Conservation (phyloP, 1,140 invertebrate species). For the Myzus persicae region DNA sequence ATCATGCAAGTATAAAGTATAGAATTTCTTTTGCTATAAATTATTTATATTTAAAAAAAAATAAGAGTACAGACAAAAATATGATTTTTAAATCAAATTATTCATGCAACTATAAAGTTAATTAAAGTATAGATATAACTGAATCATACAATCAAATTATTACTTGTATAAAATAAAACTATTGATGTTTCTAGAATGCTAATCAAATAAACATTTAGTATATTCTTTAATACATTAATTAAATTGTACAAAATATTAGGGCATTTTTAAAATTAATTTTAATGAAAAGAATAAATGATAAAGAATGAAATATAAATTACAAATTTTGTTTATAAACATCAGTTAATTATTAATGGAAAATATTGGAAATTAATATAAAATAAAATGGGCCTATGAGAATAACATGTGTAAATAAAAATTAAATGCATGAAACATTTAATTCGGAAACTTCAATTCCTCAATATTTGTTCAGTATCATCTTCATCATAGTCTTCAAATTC, state of each 20-base stretch:
- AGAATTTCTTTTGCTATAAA: background rate
- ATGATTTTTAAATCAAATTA: background rate
- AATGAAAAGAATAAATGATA: background rate
- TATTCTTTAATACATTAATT: background rate
- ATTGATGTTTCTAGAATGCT: background rate
- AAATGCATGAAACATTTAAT: background rate
- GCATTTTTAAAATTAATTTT: background rate
- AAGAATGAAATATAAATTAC: background rate
- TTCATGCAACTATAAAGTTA: background rate
- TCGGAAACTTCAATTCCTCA: constrained; percentile 1
- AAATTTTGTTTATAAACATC: no score
- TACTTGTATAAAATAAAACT: background rate
- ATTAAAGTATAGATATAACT: background rate
- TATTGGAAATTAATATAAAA: background rate
- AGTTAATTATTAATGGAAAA: no score
- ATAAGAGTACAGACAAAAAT: background rate
- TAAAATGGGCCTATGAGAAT: background rate
- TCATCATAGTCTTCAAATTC: constrained; percentile 55
- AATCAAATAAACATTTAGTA: background rate
- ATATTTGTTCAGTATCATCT: constrained; percentile 16
- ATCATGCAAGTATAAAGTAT: background rate
- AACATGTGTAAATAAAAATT: background rate
- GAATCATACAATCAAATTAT: background rate
- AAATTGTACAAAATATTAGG: background rate
- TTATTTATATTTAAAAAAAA: background rate